phyloP scores from a whole-genome alignment of 2,797 vertebrate species.

The Cephalopachus bancanus region DNA sequence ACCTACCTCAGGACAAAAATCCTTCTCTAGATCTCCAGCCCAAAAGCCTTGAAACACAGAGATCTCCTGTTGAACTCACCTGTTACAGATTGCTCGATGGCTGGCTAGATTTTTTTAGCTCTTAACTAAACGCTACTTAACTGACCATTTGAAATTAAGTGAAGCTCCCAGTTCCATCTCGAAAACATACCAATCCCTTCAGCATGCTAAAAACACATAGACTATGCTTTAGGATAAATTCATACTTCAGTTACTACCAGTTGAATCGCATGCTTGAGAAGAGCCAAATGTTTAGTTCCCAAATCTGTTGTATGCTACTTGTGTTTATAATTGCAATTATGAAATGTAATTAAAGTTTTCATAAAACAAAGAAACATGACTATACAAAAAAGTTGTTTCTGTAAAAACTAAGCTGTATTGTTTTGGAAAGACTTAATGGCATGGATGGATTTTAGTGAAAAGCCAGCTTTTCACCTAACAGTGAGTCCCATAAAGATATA shows the following conservation, averaged over 20 bases:
- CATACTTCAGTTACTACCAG: background rate
- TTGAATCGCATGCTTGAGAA: constrained; percentile 41
- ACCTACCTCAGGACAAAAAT: background rate
- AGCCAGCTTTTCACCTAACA: background rate
- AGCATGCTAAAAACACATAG: background rate
- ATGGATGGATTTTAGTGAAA: background rate
- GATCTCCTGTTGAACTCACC: background rate
- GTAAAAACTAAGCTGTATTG: constrained; percentile 2
- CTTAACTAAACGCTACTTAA: constrained; percentile 39
- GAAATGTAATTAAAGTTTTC: constrained; percentile 38
- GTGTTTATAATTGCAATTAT: background rate
- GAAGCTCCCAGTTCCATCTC: constrained; percentile 10
- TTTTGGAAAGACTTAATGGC: constrained; percentile 38
- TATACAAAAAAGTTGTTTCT: background rate
- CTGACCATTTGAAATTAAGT: background rate
- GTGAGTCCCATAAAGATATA: constrained; percentile 1
- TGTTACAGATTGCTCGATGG: background rate
- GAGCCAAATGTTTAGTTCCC: constrained; percentile 10
- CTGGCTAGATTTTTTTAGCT: background rate
- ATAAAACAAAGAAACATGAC: constrained; percentile 1
- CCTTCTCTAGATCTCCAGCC: background rate
- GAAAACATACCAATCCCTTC: background rate
- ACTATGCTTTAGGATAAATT: background rate
- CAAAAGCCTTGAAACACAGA: background rate
- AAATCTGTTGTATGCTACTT: background rate